phyloP scores from a whole-genome alignment of 1,140 invertebrate genomes.

The Mycetomoellerius zeteki region DNA sequence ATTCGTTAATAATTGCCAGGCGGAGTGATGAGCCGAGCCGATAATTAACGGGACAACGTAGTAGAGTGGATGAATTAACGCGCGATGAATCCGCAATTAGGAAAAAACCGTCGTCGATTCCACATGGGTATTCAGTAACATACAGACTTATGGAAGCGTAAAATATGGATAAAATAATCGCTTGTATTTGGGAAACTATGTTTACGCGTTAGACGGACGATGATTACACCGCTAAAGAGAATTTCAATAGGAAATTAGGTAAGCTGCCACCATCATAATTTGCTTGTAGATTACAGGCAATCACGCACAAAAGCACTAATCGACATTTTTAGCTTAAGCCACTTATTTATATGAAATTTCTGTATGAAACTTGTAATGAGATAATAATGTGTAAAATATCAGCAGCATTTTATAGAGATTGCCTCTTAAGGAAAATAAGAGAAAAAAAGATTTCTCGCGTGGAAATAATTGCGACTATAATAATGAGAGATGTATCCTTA shows the following conservation, averaged over 20 bases:
- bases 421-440: not conserved
- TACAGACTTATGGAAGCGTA: slow-evolving; percentile 37
- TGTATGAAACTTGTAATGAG: slow-evolving; percentile 4
- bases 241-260: slow-evolving; percentile 64
- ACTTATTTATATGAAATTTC: not conserved
- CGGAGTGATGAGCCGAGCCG: slow-evolving; percentile 33
- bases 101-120: slow-evolving; percentile 27
- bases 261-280: slow-evolving; percentile 58
- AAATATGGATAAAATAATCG: slow-evolving; percentile 54
- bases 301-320: not conserved
- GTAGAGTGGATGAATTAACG: slow-evolving; percentile 45
- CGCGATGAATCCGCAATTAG: slow-evolving; percentile 46
- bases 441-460: not conserved
- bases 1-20: slow-evolving; percentile 55
- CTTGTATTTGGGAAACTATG: not conserved
- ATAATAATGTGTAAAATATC: slow-evolving; percentile 22
- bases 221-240: slow-evolving; percentile 55
- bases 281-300: slow-evolving; percentile 44
- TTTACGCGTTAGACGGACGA: slow-evolving; percentile 25
- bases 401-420: not conserved
- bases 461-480: not conserved
- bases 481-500: not conserved
- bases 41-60: slow-evolving; percentile 48
- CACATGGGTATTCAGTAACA: slow-evolving; percentile 4
- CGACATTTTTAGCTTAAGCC: not conserved